Evolutionary conservation across 2,113 vertebrate species (phyloP), one percentile per base, ranked within the genome.

Genomic region (Sylvietta virens): DNA sequence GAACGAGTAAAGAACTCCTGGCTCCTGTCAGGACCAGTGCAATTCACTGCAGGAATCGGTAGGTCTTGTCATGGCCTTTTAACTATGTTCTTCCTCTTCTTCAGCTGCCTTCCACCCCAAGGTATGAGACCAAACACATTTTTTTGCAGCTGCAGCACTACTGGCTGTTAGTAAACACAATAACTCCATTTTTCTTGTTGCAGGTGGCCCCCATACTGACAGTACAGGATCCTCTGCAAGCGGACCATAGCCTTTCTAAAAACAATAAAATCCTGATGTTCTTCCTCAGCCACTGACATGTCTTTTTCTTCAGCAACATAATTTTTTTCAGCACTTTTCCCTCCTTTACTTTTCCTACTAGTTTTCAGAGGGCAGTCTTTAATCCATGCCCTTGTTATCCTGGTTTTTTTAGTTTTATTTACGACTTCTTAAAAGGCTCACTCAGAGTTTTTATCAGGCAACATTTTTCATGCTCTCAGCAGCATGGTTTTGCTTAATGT

Each of bases 161-260:
- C 44, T 45, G 86, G 45, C 62, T 86, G 8, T 35, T n/a, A 27
- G 23, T 57, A 54, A 62, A 73, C 10, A 58, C 42, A 85, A 11
- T 40, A 85, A 87, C 51, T 7, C 22, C 4, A 2, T 56, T 67
- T 90, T 37, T 83, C 72, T 81, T 64, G 11, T 93, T 95, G 82
- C 80, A 97, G 96, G 88, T 94, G 88, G 85, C 88, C 76, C 44
- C 58, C 42, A 3, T 47, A 77, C 54, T 95, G 82, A 92, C 27
- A 56, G 30, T 4, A 40, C 3, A 0, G 22, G 12, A 62, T 51
- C 44, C 35, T 77, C 58, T 51, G 39, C 77, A 80, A 48, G 27
- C 37, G 61, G 47, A 77, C 54, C 33, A 18, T 2, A 48, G 45
- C 21, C 9, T 60, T 57, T 11, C 39, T 60, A 69, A 81, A 35